Evolutionary conservation across 64 coral and sea anemone species (phyloP).

Genomic region (Pocillopora verrucosa): DNA sequence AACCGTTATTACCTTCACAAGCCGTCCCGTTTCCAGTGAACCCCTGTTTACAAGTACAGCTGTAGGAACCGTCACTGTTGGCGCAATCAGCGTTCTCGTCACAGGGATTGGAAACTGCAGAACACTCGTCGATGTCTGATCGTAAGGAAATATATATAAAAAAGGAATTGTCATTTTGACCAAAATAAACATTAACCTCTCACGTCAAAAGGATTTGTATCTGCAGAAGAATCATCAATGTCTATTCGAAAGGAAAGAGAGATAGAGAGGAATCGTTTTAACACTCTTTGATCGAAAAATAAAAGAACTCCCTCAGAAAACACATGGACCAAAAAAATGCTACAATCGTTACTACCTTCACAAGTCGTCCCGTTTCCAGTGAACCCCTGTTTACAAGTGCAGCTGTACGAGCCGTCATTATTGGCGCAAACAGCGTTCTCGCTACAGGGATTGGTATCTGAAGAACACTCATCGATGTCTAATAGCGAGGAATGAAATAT

Average conservation of each 20-base stretch:
- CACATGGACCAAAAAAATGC: too few relatives aligned
- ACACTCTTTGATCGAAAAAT: too few relatives aligned
- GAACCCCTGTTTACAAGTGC: slow-evolving; percentile 19
- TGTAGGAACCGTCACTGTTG: slow-evolving; percentile 46
- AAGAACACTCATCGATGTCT: slow-evolving; percentile 29
- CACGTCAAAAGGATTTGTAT: background rate
- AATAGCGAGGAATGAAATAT: too few relatives aligned
- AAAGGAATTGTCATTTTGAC: slow-evolving; percentile 3
- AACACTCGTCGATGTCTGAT: slow-evolving; percentile 67
- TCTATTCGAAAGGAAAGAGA: background rate
- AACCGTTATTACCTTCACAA: slow-evolving; percentile 64
- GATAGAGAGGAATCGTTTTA: too few relatives aligned
- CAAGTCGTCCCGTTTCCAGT: background rate
- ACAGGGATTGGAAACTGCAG: slow-evolving; percentile 1
- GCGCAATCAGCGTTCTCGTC: slow-evolving; percentile 35
- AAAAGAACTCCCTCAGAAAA: too few relatives aligned
- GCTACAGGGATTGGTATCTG: background rate
- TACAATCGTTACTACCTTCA: too few relatives aligned
- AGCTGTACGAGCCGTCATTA: background rate
- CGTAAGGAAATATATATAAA: background rate
- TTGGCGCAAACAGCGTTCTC: slow-evolving; percentile 19
- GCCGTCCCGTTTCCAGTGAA: slow-evolving; percentile 42
- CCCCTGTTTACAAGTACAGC: slow-evolving; percentile 44
- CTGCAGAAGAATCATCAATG: background rate
- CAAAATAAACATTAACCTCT: background rate